Conservation (phyloP, 2,113 vertebrate species). For the Centropus bengalensis region DNA sequence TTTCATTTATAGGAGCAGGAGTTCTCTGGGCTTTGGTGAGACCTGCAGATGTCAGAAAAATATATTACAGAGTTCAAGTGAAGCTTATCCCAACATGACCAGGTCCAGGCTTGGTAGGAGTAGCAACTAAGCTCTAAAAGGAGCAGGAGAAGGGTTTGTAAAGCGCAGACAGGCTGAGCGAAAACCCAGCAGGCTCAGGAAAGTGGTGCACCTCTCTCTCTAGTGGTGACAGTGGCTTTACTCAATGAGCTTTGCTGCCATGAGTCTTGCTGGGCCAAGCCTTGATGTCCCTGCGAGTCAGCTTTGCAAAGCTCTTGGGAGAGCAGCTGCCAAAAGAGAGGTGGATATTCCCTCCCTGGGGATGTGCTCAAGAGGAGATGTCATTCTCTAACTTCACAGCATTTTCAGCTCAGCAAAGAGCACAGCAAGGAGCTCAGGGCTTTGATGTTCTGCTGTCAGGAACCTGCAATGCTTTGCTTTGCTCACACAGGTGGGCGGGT, state of each 20-base stretch:
- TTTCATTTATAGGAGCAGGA: background rate
- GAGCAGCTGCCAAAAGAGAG: background rate
- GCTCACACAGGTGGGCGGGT: fast-evolving
- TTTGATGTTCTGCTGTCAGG: background rate
- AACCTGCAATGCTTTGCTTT: background rate
- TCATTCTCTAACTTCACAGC: background rate
- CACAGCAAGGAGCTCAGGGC: background rate
- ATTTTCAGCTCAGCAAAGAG: background rate
- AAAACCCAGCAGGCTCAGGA: background rate
- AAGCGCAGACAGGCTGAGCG: background rate
- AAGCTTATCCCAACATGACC: background rate
- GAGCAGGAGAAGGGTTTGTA: background rate
- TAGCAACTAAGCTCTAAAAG: background rate
- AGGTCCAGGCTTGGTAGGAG: background rate
- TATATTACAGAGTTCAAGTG: background rate
- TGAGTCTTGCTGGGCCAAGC: background rate
- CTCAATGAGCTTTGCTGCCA: fast-evolving
- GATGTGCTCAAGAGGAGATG: background rate
- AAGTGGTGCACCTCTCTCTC: background rate
- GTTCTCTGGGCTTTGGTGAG: background rate
- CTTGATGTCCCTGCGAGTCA: background rate
- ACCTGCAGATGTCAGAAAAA: background rate
- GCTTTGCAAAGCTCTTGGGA: background rate
- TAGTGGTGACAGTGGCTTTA: background rate
- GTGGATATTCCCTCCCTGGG: background rate